Evolutionary conservation across 2,888 invertebrate genomes (phyloP).

Genomic region (Phengaris arion): DNA sequence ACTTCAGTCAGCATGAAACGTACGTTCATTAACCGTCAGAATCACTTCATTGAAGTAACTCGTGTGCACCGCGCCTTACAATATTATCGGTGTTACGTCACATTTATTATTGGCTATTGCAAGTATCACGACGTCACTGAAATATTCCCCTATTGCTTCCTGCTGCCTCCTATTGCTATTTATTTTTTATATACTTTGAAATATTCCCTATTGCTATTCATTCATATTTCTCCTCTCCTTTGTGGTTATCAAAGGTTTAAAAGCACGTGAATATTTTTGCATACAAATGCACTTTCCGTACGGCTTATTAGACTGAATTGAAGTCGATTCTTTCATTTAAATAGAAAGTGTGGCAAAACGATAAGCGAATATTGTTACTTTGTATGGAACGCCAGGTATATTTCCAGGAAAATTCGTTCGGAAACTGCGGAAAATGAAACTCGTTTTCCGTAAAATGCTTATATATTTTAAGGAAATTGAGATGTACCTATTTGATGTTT

Average conservation of each 20-base stretch:
- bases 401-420: not conserved
- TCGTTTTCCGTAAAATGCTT: not conserved
- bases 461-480: not conserved
- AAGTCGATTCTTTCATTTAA: constrained; percentile 5
- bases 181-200: not conserved
- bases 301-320: constrained; percentile 5
- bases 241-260: not conserved
- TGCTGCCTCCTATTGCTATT: not conserved
- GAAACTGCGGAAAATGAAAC: constrained; percentile 5
- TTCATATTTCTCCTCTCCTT: not conserved
- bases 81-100: constrained; percentile 25
- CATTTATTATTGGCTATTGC: constrained; percentile 33
- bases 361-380: constrained; percentile 31
- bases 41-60: no score
- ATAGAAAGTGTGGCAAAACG: constrained; percentile 8
- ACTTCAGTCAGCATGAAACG: no score
- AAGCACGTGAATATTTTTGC: not conserved
- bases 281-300: not conserved
- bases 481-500: not conserved
- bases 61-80: constrained; percentile 20
- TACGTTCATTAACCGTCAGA: no score
- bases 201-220: no score
- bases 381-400: not conserved
- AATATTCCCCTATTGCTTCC: constrained; percentile 8
- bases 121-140: constrained; percentile 20